Conservation (phyloP, 2,888 invertebrate species). For the Enoplolaimus lenunculus region DNA sequence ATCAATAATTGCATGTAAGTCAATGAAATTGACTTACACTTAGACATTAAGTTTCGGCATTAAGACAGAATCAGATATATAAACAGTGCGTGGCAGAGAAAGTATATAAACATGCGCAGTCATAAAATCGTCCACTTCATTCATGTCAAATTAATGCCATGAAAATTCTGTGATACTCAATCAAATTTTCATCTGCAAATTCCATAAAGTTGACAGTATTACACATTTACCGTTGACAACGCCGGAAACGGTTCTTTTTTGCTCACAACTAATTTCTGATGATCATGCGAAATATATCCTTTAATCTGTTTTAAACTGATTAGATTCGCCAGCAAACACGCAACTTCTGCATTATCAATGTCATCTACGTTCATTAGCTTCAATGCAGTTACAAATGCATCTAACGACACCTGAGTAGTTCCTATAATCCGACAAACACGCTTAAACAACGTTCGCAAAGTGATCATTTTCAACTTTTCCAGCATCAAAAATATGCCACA, state of each 20-base stretch:
- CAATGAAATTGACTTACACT: too few relatives aligned
- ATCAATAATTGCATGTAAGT: too few relatives aligned
- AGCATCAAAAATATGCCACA: conserved; percentile 94
- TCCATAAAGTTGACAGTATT: too few relatives aligned
- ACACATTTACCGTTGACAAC: conserved; percentile 30
- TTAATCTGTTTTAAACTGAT: conserved; percentile 71
- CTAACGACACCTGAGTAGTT: conserved; percentile 70
- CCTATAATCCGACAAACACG: conserved; percentile 42
- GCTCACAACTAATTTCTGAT: conserved; percentile 89
- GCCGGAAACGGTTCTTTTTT: conserved; percentile 91
- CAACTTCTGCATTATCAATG: conserved; percentile 80
- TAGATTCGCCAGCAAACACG: conserved; percentile 87
- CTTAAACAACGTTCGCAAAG: conserved; percentile 86
- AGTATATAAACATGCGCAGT: too few relatives aligned
- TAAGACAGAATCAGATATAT: too few relatives aligned
- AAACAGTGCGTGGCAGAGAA: too few relatives aligned
- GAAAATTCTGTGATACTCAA: too few relatives aligned
- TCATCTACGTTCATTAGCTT: conserved; percentile 62
- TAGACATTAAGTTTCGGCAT: too few relatives aligned
- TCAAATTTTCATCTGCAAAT: too few relatives aligned
- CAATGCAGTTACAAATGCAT: conserved; percentile 64
- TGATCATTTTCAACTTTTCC: conserved; percentile 83
- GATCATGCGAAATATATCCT: conserved; percentile 91
- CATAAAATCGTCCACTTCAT: too few relatives aligned
- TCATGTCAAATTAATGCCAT: too few relatives aligned